Evolutionary conservation across 1,140 invertebrate species (phyloP).

Genomic region (Drosophila sulfurigaster): DNA sequence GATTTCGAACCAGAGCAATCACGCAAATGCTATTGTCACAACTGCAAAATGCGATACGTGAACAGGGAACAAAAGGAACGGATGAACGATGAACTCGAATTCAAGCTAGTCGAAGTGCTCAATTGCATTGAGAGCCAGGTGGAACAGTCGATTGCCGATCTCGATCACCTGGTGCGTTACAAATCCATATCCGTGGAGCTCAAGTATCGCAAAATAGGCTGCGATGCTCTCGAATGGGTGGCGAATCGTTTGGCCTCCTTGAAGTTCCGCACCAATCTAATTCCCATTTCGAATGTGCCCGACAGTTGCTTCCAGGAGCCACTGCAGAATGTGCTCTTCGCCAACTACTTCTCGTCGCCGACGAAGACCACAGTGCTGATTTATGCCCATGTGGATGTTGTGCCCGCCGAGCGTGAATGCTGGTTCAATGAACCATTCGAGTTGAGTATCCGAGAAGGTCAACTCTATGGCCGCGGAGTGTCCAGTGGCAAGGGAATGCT

Average conservation of each 20-base stretch:
- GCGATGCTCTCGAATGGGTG: conserved; percentile 23
- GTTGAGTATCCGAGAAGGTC: not conserved
- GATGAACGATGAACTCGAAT: not conserved
- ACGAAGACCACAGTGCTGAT: conserved; percentile 42
- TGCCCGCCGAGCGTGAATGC: conserved; percentile 13
- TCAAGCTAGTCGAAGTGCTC: not conserved
- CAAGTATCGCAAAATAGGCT: not conserved
- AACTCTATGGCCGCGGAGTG: conserved; percentile 49
- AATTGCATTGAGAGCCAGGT: not conserved
- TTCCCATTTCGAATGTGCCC: not conserved
- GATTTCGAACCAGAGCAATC: not conserved
- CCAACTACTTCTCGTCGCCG: conserved; percentile 49
- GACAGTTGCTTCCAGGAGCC: not conserved
- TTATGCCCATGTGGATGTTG: conserved; percentile 47
- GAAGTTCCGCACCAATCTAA: conserved; percentile 12
- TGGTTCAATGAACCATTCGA: conserved; percentile 44
- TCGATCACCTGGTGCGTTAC: not conserved
- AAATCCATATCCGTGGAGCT: conserved; percentile 27
- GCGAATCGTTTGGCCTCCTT: not conserved
- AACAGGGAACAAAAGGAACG: not conserved
- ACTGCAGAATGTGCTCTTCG: conserved; percentile 32
- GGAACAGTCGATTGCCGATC: not conserved
- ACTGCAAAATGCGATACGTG: not conserved
- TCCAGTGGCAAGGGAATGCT: conserved; percentile 51
- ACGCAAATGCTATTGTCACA: not conserved